Evolutionary conservation across 2,797 vertebrate species (phyloP).

Genomic region (Pempheris klunzingeri): DNA sequence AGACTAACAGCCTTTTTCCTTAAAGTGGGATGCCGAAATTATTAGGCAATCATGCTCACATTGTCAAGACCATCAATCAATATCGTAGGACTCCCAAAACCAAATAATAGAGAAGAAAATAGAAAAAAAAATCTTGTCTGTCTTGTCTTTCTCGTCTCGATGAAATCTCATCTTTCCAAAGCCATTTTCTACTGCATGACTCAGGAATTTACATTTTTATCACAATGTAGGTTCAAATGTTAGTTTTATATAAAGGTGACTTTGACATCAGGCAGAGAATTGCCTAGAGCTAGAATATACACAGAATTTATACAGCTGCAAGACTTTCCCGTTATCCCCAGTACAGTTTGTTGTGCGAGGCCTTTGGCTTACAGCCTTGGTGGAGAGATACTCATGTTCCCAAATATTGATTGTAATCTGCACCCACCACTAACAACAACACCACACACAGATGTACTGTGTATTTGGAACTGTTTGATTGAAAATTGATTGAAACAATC

Average conservation of each 20-base stretch:
- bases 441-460: not conserved
- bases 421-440: not conserved
- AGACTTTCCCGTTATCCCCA: slow-evolving; percentile 1
- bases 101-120: not conserved
- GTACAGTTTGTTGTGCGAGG: not conserved
- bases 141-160: too few species aligned
- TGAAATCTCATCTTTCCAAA: slow-evolving; percentile 2
- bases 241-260: slow-evolving; percentile 11
- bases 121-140: too few species aligned
- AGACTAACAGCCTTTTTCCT: not conserved
- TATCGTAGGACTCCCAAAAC: not conserved
- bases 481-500: slow-evolving; percentile 20
- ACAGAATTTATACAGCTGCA: slow-evolving; percentile 11
- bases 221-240: slow-evolving; percentile 3
- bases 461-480: not conserved
- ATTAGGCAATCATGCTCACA: not conserved
- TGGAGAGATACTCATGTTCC: slow-evolving; percentile 8
- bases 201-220: slow-evolving; percentile 8
- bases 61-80: not conserved
- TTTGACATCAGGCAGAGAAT: slow-evolving; percentile 1
- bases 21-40: not conserved
- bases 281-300: slow-evolving; percentile 6
- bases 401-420: slow-evolving; percentile 31
- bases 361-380: slow-evolving; percentile 15
- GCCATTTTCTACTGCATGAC: not conserved